These are phyloP conservation scores for Neoarius graeffei DNA, from an alignment of 2,113 vertebrate genomes.

Conservation along the genomic window DNA sequence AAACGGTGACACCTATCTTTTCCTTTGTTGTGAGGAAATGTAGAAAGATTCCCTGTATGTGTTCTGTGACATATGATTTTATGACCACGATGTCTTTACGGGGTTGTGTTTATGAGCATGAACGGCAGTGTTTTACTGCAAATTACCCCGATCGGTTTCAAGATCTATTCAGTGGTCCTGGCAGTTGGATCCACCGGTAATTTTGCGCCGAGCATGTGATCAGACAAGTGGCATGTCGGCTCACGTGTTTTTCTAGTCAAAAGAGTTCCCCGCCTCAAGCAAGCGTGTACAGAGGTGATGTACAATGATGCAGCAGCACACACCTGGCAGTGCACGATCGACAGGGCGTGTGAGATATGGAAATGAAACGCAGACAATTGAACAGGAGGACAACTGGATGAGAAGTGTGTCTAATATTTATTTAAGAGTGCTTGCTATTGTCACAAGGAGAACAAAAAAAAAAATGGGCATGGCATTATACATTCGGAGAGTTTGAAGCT, in stretches of 20 bases:
- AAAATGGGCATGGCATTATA: background rate
- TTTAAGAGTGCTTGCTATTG: background rate
- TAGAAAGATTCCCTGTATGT: background rate
- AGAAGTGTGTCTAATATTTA: background rate
- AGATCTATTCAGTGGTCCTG: background rate
- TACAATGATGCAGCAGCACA: conserved; percentile 10
- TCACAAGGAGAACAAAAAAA: background rate
- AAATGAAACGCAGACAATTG: background rate
- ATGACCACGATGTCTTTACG: background rate
- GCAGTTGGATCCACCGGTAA: background rate
- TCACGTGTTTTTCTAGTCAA: conserved; percentile 19
- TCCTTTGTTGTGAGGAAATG: background rate
- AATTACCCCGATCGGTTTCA: background rate
- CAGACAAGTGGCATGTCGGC: background rate
- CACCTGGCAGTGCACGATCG: conserved; percentile 38
- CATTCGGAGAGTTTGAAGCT: background rate
- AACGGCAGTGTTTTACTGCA: background rate
- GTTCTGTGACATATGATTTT: background rate
- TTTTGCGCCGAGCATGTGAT: conserved; percentile 5
- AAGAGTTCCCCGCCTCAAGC: conserved; percentile 21
- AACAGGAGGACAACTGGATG: background rate
- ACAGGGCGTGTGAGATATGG: conserved; percentile 13
- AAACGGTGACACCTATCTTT: background rate
- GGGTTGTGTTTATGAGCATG: conserved; percentile 18
- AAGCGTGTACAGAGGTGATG: conserved; percentile 29